These are phyloP conservation scores for Ascaphus truei DNA, from an alignment of 2,113 vertebrate species.

Conservation along the genomic window DNA sequence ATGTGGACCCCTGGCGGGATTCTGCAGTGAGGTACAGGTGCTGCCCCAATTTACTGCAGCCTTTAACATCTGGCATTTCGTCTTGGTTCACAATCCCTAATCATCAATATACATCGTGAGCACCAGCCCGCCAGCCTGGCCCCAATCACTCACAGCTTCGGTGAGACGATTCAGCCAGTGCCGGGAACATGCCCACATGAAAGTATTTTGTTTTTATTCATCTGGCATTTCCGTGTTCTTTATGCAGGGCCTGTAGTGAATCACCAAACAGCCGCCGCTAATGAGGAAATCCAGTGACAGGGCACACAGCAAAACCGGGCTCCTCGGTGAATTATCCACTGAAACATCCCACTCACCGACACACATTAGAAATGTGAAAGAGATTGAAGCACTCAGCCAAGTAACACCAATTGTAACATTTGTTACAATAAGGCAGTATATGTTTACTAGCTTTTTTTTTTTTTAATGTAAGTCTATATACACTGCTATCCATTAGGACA, in stretches of 20 bases:
- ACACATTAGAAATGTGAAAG: too few species aligned
- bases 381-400: too few species aligned
- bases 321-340: not conserved
- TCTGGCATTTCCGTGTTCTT: not conserved
- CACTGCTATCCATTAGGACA: too few species aligned
- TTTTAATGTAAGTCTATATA: too few species aligned
- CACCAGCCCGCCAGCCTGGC: too few species aligned
- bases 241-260: constrained; percentile 1
- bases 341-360: not conserved
- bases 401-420: not conserved
- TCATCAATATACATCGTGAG: constrained; percentile 2
- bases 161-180: not conserved
- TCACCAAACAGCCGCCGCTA: not conserved
- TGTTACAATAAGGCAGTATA: not conserved
- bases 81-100: not conserved
- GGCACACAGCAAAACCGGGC: not conserved
- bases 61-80: not conserved
- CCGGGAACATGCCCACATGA: not conserved
- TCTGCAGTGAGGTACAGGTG: too few species aligned
- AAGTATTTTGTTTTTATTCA: constrained; percentile 1
- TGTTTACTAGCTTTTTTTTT: not conserved
- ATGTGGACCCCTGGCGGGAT: too few species aligned
- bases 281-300: not conserved
- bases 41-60: too few species aligned
- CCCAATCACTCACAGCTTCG: not conserved